Evolutionary conservation across 2,888 invertebrate genomes (phyloP).

Genomic region (Ceraclea dissimilis): DNA sequence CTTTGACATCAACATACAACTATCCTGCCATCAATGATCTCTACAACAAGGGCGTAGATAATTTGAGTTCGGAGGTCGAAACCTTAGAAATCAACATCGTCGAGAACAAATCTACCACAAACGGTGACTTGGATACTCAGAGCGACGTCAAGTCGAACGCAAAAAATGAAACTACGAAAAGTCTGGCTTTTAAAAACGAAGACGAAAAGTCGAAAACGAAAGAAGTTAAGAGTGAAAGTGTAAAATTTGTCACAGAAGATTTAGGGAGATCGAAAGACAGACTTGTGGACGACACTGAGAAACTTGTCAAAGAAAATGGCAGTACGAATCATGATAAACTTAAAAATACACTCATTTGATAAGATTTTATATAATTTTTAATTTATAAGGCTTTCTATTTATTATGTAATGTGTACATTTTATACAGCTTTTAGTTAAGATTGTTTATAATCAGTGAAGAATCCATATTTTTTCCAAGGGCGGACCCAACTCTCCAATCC

Average conservation of each 20-base stretch:
- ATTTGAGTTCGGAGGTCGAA: slow-evolving; percentile 26
- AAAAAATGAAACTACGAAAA: not conserved
- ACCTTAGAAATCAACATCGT: slow-evolving; percentile 22
- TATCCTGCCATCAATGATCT: slow-evolving; percentile 21
- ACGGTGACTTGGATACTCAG: not conserved
- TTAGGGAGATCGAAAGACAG: no score
- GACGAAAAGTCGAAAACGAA: not conserved
- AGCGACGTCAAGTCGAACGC: not conserved
- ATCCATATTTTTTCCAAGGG: no score
- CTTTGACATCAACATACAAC: slow-evolving; percentile 19
- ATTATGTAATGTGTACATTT: no score
- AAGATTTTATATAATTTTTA: no score
- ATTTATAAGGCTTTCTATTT: no score
- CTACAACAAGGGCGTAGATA: slow-evolving; percentile 24
- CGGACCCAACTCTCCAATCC: no score
- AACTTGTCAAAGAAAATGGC: not conserved
- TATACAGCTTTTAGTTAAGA: no score
- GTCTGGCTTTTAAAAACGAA: not conserved
- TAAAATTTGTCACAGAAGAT: not conserved
- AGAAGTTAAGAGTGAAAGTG: not conserved
- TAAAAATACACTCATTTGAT: not conserved
- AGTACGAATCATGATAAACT: not conserved
- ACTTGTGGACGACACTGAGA: not conserved
- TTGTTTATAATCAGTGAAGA: no score
- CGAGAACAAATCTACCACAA: slow-evolving; percentile 9